phyloP scores from a whole-genome alignment of 2,888 invertebrate species.

The Noctua comes region DNA sequence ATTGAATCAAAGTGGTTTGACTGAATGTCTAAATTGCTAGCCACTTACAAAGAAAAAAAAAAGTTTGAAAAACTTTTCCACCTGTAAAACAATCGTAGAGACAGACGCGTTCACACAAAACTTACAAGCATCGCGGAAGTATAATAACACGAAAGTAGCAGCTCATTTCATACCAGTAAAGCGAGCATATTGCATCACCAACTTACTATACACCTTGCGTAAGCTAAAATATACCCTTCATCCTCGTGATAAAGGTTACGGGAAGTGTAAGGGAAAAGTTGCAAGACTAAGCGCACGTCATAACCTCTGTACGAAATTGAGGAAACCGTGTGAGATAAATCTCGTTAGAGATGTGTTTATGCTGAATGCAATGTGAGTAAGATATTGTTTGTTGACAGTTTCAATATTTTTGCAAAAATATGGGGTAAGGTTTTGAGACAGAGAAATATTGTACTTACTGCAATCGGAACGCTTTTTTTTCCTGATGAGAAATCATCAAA shows the following conservation, averaged over 20 bases:
- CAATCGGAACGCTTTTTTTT: too few relatives aligned
- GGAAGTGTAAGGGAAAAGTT: constrained; percentile 36
- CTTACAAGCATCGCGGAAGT: constrained; percentile 34
- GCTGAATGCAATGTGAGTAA: constrained; percentile 6
- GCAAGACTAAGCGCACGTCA: constrained; percentile 72
- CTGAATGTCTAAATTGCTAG: background rate
- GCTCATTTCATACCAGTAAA: constrained; percentile 66
- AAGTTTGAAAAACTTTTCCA: background rate
- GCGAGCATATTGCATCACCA: constrained; percentile 60
- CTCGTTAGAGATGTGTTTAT: constrained; percentile 69
- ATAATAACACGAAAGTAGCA: constrained; percentile 51
- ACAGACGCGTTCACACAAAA: constrained; percentile 21
- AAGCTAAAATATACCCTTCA: constrained; percentile 19
- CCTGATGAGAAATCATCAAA: too few relatives aligned
- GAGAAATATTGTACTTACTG: background rate
- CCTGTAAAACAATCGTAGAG: background rate
- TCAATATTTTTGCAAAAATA: background rate
- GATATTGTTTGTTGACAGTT: background rate
- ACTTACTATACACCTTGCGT: background rate
- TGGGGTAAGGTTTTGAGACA: too few relatives aligned
- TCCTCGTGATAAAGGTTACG: constrained; percentile 24
- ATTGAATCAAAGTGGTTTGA: background rate
- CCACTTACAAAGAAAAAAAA: background rate
- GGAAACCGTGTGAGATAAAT: constrained; percentile 80
- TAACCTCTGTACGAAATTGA: constrained; percentile 78